These are phyloP conservation scores for Bovichtus diacanthus DNA, from an alignment of 2,797 vertebrate genomes.

Conservation along the genomic window DNA sequence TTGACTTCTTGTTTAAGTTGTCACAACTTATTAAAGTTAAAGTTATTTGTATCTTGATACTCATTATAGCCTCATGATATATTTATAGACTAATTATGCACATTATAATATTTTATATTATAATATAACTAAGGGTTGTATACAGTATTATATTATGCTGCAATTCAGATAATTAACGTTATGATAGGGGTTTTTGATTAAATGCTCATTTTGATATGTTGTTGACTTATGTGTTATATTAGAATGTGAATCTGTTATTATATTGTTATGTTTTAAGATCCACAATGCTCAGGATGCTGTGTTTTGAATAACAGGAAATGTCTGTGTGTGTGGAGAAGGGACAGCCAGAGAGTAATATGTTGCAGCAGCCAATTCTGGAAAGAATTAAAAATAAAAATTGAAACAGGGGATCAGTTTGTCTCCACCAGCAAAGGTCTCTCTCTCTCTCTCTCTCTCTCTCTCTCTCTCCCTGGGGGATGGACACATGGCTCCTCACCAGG, in stretches of 20 bases:
- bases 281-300: neutral
- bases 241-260: neutral
- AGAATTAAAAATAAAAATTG: slow-evolving; percentile 41
- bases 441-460: neutral
- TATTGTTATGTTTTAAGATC: slow-evolving; percentile 2
- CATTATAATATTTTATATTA: neutral
- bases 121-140: neutral
- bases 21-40: neutral
- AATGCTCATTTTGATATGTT: neutral
- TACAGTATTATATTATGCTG: neutral
- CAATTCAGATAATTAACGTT: slow-evolving; percentile 9
- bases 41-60: neutral
- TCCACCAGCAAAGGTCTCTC: slow-evolving; percentile 5
- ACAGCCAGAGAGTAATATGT: slow-evolving; percentile 23
- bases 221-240: neutral
- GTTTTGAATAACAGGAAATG: slow-evolving; percentile 24
- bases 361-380: slow-evolving; percentile 29
- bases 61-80: slow-evolving; percentile 14
- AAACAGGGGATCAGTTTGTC: slow-evolving; percentile 33
- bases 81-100: slow-evolving; percentile 24
- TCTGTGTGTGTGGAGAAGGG: slow-evolving; percentile 3
- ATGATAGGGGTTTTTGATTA: neutral
- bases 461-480: slow-evolving; percentile 12
- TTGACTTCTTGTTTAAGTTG: neutral
- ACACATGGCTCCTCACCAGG: slow-evolving; percentile 50